Evolutionary conservation across 2,797 vertebrate genomes (phyloP).

Genomic region (Myripristis jacobus): DNA sequence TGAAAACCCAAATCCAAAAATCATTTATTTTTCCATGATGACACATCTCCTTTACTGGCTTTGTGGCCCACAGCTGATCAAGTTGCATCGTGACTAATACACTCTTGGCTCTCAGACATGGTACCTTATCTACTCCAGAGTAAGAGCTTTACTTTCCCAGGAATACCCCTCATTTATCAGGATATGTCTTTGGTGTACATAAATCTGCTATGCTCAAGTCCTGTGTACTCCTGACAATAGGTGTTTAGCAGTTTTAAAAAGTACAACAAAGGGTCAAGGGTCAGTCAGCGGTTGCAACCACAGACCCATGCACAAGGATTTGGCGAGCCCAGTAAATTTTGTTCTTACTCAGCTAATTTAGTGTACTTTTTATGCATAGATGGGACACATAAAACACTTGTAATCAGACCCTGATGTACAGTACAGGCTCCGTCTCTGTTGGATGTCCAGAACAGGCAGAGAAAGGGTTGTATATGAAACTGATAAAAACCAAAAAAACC

Average conservation of each 20-base stretch:
- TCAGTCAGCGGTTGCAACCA: slow-evolving; percentile 55
- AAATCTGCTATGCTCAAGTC: slow-evolving; percentile 55
- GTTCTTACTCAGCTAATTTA: slow-evolving; percentile 38
- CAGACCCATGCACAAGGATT: slow-evolving; percentile 15
- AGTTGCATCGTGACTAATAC: slow-evolving; percentile 53
- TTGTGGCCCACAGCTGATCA: slow-evolving; percentile 44
- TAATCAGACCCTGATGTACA: slow-evolving; percentile 59
- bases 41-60: slow-evolving; percentile 59
- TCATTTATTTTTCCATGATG: slow-evolving; percentile 51
- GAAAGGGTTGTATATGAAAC: slow-evolving; percentile 28
- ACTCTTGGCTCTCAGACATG: slow-evolving; percentile 61
- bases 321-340: slow-evolving; percentile 28
- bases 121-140: slow-evolving; percentile 61
- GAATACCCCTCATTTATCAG: slow-evolving; percentile 59
- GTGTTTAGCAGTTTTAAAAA: slow-evolving; percentile 39
- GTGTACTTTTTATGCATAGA: slow-evolving; percentile 45
- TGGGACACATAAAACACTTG: slow-evolving; percentile 44
- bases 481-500: slow-evolving; percentile 47
- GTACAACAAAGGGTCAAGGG: slow-evolving; percentile 46
- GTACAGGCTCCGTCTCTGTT: slow-evolving; percentile 32
- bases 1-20: slow-evolving; percentile 39
- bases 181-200: slow-evolving; percentile 48
- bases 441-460: slow-evolving; percentile 47
- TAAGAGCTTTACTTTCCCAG: slow-evolving; percentile 58
- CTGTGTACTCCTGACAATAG: slow-evolving; percentile 37